Base-by-base conservation (phyloP, 2,888 invertebrate species). In the Drosophila mercatorum region DNA sequence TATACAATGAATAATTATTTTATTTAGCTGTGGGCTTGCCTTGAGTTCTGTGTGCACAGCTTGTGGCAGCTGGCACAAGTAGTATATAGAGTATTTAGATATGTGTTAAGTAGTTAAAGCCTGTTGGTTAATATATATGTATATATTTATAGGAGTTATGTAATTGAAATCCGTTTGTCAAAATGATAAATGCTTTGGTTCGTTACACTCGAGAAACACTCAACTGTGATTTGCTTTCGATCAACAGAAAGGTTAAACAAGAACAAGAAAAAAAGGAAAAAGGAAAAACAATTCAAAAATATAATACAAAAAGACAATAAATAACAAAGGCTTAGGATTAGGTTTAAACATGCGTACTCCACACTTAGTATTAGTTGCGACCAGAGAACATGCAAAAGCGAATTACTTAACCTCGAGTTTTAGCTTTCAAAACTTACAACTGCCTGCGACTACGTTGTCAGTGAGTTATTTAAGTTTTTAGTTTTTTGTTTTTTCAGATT, bases 201-300 rank as follows among this genome's bases (percentile, higher is more conserved):
- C 66, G 58, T 28, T 58, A 68, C 60, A 75, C 70, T 73, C 58
- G 64, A n/a, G 51, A 76, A 80, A 84, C 81, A 87, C 88, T 87
- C 90, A 91, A 91, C 91, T 91, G 91, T 92, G 92, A 91, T 85
- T 91, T 91, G 91, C 91, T 82, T 72, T 83, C 53, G 56, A 59
- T 49, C 12, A 77, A 83, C 69, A 51, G 34, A 53, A 53, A 53
- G 7, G 7, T 36, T 5, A 38, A 53, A 10, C 5, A 85, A 76
- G 22, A 2, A 22, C n/a, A n/a, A n/a, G n/a, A n/a, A n/a, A n/a
- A n/a, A n/a, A n/a, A n/a, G n/a, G n/a, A 22, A 22, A 22, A 22
- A 22, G 2, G 22, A 22, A 0, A 63, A 58, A 62, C 52, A 76
- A 87, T 72, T 68, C 44, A 75, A 36, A 75, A 36, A 57, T 17